These are phyloP conservation scores for Tetrax tetrax DNA, from an alignment of 2,113 vertebrate genomes.

Conservation along the genomic window DNA sequence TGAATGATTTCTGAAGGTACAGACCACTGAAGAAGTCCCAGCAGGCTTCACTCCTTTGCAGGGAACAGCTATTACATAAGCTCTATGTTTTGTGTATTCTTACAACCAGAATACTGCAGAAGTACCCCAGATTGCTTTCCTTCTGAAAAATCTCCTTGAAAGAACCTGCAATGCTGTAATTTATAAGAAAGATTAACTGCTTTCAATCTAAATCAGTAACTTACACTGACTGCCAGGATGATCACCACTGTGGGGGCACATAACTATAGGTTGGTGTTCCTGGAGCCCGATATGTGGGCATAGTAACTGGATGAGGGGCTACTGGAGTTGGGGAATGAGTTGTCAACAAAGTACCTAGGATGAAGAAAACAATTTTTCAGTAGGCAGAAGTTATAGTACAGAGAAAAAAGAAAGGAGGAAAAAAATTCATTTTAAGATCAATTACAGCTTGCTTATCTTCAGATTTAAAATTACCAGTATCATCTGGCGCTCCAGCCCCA, in stretches of 20 bases:
- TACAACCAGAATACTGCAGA: neutral
- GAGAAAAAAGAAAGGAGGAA: neutral
- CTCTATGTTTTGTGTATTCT: neutral
- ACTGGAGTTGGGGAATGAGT: conserved; percentile 93
- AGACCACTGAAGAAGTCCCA: neutral
- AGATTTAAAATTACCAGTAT: neutral
- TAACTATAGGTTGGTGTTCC: conserved; percentile 98
- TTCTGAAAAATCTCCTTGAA: neutral
- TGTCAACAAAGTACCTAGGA: conserved; percentile 89
- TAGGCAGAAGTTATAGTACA: neutral
- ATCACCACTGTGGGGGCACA: conserved; percentile 97
- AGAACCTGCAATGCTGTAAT: neutral
- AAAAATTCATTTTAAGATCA: neutral
- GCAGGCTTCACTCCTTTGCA: neutral
- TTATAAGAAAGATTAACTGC: neutral
- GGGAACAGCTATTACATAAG: neutral
- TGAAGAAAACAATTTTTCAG: conserved; percentile 21
- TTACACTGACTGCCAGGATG: conserved; percentile 82
- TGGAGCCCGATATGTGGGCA: conserved; percentile 92
- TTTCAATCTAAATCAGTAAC: neutral
- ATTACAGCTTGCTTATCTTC: neutral
- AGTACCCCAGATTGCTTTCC: neutral
- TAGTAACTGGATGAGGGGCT: conserved; percentile 89
- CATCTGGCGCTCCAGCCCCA: neutral
- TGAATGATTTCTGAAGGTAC: neutral